Base-by-base conservation (phyloP, 2,797 vertebrate genomes). In the Etheostoma perlongum region DNA sequence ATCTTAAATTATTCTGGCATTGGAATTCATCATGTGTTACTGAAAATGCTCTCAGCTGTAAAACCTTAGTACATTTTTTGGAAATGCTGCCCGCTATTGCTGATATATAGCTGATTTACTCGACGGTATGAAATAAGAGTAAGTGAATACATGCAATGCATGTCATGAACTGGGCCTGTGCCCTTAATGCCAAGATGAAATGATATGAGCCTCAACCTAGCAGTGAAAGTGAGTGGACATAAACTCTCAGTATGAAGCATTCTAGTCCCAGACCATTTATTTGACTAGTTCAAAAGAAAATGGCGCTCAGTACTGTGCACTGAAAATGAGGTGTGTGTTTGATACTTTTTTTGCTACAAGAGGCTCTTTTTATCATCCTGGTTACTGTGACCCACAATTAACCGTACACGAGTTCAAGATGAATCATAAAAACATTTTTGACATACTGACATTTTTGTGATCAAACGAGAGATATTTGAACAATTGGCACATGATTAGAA, bases 41-140 rank as follows among this genome's bases (percentile, higher is more conserved):
- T 51, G 21, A 53, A 85, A 85, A 82, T 72, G 73, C 83, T 82
- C 68, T 84, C 53, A 69, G 23, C 61, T 33, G 36, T 48, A 77
- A 79, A 77, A 81, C 16, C 14, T 18, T 47, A 40, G 69, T 59
- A 75, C 42, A 58, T 70, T 82, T 84, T 40, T 63, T 85, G 44
- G 79, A 79, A 30, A 68, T 44, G 21, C 33, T 69, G 18, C 42
- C 69, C 52, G 12, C 59, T 47, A 65, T 72, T 81, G 79, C 55
- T 70, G 13, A 62, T 66, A 53, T 47, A 65, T 72, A 79, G 81
- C 55, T 70, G 13, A 62, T 66, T 72, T n/a, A 59, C 52, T 42
- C 5, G 23, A 74, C 21, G 73, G 55, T 53, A 46, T 71, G 46
- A 62, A 60, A 53, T 52, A 12, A 71, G 12, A 4, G 46, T 64